Percentiles rank a stretch among this genome's conserved stretches.
Conservation (phyloP, 2,888 invertebrate genomes). For the Cinara cedri region DNA sequence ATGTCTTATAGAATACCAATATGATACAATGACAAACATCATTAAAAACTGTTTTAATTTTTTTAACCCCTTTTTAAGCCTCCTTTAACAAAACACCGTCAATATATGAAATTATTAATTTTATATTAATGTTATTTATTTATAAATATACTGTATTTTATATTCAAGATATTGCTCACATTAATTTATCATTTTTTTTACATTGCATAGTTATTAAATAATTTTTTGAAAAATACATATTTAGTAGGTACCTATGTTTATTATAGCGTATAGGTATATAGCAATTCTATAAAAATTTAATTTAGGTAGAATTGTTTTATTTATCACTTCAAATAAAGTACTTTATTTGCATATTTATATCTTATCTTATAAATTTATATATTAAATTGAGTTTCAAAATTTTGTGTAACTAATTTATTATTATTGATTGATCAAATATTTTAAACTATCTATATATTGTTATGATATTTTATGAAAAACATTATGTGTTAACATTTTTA, state of each 20-base stretch:
- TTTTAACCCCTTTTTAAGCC: too few species aligned
- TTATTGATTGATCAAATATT: background rate
- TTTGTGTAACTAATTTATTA: background rate
- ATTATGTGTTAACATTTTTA: background rate
- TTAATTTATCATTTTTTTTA: too few species aligned
- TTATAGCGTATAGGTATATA: background rate
- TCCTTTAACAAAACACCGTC: too few species aligned
- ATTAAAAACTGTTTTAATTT: too few species aligned
- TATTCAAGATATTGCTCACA: too few species aligned
- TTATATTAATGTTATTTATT: too few species aligned
- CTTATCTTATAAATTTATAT: constrained; percentile 21
- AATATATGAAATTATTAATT: too few species aligned
- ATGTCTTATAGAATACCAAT: too few species aligned
- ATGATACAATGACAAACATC: too few species aligned
- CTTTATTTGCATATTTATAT: background rate
- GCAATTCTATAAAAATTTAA: constrained; percentile 1
- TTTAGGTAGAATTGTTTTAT: background rate
- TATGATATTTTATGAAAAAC: background rate
- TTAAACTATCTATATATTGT: background rate
- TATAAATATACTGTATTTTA: too few species aligned
- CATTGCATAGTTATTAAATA: background rate
- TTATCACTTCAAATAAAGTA: constrained; percentile 12
- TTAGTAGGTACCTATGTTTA: too few species aligned
- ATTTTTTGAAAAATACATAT: too few species aligned
- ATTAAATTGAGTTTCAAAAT: background rate